phyloP scores from a whole-genome alignment of 2,888 invertebrate species.

The Mamestra brassicae region DNA sequence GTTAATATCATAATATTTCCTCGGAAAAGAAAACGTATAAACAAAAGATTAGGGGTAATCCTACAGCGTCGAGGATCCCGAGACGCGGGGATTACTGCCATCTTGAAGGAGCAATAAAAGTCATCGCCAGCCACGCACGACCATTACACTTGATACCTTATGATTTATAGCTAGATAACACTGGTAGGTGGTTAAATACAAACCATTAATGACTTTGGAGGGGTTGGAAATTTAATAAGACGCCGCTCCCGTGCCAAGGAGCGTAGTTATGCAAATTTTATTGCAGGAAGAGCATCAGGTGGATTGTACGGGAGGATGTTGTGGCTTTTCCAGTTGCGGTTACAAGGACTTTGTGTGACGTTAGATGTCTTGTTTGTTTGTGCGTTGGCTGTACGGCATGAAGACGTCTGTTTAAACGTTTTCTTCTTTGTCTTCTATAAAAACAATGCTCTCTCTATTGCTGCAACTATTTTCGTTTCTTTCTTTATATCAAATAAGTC shows the following conservation, averaged over 20 bases:
- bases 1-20: constrained; percentile 69
- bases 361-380: constrained; percentile 9
- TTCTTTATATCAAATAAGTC: not conserved
- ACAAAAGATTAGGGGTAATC: constrained; percentile 84
- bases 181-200: constrained; percentile 88
- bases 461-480: not conserved
- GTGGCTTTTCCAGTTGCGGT: constrained; percentile 19
- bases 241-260: constrained; percentile 84
- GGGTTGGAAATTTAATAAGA: constrained; percentile 90
- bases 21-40: constrained; percentile 78
- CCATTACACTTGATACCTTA: constrained; percentile 79
- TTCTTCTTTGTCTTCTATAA: not conserved
- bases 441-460: not conserved
- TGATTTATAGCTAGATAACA: constrained; percentile 88
- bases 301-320: constrained; percentile 73
- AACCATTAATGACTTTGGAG: constrained; percentile 90
- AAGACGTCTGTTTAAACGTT: not conserved
- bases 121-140: constrained; percentile 72
- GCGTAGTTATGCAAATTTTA: constrained; percentile 91
- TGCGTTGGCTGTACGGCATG: not conserved
- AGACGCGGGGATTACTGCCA: constrained; percentile 80
- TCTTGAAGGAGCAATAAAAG: constrained; percentile 87
- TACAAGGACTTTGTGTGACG: not conserved
- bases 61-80: constrained; percentile 68
- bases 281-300: constrained; percentile 84